These are phyloP conservation scores for Nothoprocta perdicaria DNA, from an alignment of 2,113 vertebrate genomes.

Conservation along the genomic window DNA sequence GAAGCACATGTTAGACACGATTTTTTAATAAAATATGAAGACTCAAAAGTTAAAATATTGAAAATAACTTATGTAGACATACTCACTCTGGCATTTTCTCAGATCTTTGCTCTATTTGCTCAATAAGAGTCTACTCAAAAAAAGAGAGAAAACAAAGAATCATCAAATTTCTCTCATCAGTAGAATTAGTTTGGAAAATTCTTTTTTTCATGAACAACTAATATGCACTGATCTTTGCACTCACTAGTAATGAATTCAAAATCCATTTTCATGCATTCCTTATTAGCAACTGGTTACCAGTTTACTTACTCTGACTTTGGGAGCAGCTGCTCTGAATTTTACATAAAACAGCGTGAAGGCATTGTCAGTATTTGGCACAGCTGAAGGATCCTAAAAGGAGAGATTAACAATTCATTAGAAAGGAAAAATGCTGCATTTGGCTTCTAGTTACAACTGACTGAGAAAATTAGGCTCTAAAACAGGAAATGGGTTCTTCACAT, in stretches of 20 bases:
- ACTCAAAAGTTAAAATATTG: not conserved
- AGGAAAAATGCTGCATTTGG: not conserved
- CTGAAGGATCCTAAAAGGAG: conserved; percentile 87
- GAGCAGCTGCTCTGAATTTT: conserved; percentile 94
- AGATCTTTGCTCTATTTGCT: conserved; percentile 93
- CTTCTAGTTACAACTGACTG: not conserved
- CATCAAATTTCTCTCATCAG: not conserved
- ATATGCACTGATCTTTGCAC: not conserved
- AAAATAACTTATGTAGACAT: conserved; percentile 22
- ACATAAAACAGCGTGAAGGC: conserved; percentile 97
- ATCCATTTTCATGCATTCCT: not conserved
- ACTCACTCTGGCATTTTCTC: conserved; percentile 96
- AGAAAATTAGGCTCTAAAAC: not conserved
- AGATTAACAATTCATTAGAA: conserved; percentile 39
- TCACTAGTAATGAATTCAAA: not conserved
- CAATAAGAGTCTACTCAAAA: conserved; percentile 88
- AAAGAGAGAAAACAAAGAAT: not conserved
- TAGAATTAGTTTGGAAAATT: not conserved
- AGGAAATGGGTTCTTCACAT: not conserved
- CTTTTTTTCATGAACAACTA: conserved; percentile 8
- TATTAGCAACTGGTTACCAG: not conserved
- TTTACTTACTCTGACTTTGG: conserved; percentile 93
- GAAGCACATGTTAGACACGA: not conserved
- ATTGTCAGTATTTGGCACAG: conserved; percentile 89
- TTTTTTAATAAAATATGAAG: not conserved